Evolutionary conservation across 2,888 invertebrate species (phyloP), one percentile per base, ranked within the genome.

Genomic region (Crocallis elinguaria): DNA sequence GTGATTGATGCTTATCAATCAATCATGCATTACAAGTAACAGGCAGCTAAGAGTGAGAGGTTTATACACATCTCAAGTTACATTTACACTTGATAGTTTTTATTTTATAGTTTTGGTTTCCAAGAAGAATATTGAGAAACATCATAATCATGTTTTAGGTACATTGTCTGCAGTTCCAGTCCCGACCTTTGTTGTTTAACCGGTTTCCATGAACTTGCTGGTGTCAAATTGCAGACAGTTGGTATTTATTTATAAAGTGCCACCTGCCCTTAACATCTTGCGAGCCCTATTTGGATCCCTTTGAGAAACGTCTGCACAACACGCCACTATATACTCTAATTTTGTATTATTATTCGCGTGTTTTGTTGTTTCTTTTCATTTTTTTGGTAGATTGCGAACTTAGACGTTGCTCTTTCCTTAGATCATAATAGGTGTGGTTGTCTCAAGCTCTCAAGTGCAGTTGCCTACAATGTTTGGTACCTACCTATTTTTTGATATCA

Each of bases 211-310:
- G 13, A 13, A 23, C 13, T 23, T 9, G 7, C 16, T 42, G 32
- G 42, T 42, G 9, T 39, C 33, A 11, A 32, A 33, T 48, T 33
- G n/a, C 48, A 16, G 32, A 49, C 41, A 49, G 41, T 19, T 49
- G 49, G 27, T 35, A 7, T 5, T n/a, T 49, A 36, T 45, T 45
- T 45, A 32, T 46, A 37, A 45, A 41, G 33, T 25, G 27, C 38
- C 41, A 49, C 41, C 49, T 49, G 41, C 39, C 35, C 41, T 25
- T 23, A 35, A 27, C 49, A 48, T 49, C 35, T 33, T 41, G 49
- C 38, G 23, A 4, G 19, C 11, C 29, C 17, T 36, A 35, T 49
- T 41, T 49, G 33, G 32, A 25, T 32, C 27, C 39, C 39, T 27
- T 35, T 33, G 19, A 8, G 11, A 21, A 25, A 29, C 23, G 35